Evolutionary conservation across 2,113 vertebrate species (phyloP).

Genomic region (rat (Rattus norvegicus)): DNA sequence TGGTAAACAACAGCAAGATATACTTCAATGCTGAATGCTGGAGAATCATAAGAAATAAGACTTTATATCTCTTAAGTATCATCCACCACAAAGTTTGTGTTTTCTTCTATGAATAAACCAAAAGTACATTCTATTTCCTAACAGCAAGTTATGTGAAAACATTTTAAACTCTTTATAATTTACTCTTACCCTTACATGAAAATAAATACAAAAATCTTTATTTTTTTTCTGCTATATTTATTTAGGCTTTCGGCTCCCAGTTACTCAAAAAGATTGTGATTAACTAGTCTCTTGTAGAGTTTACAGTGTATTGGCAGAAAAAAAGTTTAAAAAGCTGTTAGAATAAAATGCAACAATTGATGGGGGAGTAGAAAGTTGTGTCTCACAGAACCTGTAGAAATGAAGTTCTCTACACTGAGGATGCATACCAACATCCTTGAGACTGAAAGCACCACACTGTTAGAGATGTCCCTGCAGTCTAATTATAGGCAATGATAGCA

Average conservation of each 20-base stretch:
- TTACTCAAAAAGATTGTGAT: not conserved
- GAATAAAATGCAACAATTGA: not conserved
- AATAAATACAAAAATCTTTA: not conserved
- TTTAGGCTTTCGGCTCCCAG: not conserved
- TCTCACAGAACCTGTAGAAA: not conserved
- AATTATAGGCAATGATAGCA: not conserved
- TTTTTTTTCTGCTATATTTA: conserved; percentile 16
- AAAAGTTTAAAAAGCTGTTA: not conserved
- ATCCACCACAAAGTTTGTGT: not conserved
- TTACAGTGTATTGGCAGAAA: conserved; percentile 11
- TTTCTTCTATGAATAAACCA: conserved; percentile 17
- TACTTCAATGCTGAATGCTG: no score
- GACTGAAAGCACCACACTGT: not conserved
- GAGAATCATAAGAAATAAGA: not conserved
- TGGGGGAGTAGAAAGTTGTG: not conserved
- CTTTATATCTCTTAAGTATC: conserved; percentile 4
- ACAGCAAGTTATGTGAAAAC: not conserved
- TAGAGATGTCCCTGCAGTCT: not conserved
- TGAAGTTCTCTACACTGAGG: not conserved
- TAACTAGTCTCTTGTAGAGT: not conserved
- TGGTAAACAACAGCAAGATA: no score
- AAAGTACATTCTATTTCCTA: conserved; percentile 6
- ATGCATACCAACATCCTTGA: not conserved
- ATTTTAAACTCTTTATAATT: conserved; percentile 8
- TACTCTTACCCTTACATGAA: not conserved